Evolutionary conservation across 2,888 invertebrate genomes (phyloP).

Genomic region (Epiblema foenella): DNA sequence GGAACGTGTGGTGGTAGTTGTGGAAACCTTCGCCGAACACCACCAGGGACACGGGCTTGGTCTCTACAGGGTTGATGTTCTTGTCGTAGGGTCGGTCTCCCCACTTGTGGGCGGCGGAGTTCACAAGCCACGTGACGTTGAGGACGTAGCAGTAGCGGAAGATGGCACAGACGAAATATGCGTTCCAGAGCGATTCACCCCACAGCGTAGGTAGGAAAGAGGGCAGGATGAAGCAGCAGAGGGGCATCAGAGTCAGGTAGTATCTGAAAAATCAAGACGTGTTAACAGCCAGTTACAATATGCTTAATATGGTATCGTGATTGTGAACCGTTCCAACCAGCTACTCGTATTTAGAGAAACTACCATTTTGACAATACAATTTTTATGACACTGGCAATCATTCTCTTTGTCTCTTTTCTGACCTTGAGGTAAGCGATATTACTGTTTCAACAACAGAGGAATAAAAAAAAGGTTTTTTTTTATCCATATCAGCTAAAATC

Average conservation of each 20-base stretch:
- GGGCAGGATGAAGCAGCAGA: conserved; percentile 91
- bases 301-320: too few relatives aligned
- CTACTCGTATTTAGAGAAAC: too few relatives aligned
- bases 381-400: too few relatives aligned
- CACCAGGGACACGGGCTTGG: conserved; percentile 86
- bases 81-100: conserved; percentile 90
- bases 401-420: too few relatives aligned
- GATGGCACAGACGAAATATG: conserved; percentile 88
- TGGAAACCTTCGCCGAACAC: conserved; percentile 93
- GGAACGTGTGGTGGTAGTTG: conserved; percentile 94
- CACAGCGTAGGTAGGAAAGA: conserved; percentile 90
- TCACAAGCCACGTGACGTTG: conserved; percentile 95
- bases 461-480: too few relatives aligned
- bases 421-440: too few relatives aligned
- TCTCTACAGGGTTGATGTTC: conserved; percentile 90
- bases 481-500: too few relatives aligned
- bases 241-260: conserved; percentile 89
- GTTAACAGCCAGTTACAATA: background rate
- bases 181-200: conserved; percentile 88
- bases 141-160: conserved; percentile 91
- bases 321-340: too few relatives aligned
- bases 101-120: conserved; percentile 94
- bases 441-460: too few relatives aligned
- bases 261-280: conserved; percentile 79
- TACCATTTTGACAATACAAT: too few relatives aligned